Conservation (phyloP, 2,888 invertebrate genomes). For the Melieria crassipennis region DNA sequence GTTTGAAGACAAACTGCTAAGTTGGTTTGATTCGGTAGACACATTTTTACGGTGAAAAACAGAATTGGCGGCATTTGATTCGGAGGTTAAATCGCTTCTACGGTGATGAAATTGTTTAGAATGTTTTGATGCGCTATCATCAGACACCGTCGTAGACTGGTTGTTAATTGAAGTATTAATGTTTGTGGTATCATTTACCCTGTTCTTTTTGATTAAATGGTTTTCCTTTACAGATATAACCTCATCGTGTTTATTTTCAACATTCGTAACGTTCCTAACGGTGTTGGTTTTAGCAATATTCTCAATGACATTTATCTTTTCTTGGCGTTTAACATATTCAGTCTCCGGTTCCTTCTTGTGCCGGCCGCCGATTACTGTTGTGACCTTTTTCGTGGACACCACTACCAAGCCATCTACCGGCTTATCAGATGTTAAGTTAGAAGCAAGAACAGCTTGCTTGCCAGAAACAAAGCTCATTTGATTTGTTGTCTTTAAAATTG, state of each 20-base stretch:
- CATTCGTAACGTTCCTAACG: conserved; percentile 59
- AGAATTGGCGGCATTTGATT: conserved; percentile 79
- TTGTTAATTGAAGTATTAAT: conserved; percentile 25
- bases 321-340: conserved; percentile 59
- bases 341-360: conserved; percentile 60
- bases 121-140: conserved; percentile 11
- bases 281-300: conserved; percentile 59
- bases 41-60: conserved; percentile 77
- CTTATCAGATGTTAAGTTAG: conserved; percentile 59
- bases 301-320: conserved; percentile 61
- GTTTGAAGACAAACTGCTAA: conserved; percentile 58
- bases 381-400: conserved; percentile 68
- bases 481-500: conserved; percentile 69
- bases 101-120: conserved; percentile 72
- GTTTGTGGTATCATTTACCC: conserved; percentile 10
- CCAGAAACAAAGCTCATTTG: conserved; percentile 69
- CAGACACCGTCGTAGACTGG: neutral
- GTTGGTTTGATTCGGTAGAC: conserved; percentile 51
- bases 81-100: conserved; percentile 78
- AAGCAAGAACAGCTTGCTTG: conserved; percentile 67
- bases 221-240: conserved; percentile 52
- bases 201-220: conserved; percentile 45
- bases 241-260: conserved; percentile 55
- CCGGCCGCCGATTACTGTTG: conserved; percentile 62
- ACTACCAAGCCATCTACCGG: conserved; percentile 69